phyloP scores from a whole-genome alignment of 2,797 vertebrate genomes.

The Gadopsis marmoratus region DNA sequence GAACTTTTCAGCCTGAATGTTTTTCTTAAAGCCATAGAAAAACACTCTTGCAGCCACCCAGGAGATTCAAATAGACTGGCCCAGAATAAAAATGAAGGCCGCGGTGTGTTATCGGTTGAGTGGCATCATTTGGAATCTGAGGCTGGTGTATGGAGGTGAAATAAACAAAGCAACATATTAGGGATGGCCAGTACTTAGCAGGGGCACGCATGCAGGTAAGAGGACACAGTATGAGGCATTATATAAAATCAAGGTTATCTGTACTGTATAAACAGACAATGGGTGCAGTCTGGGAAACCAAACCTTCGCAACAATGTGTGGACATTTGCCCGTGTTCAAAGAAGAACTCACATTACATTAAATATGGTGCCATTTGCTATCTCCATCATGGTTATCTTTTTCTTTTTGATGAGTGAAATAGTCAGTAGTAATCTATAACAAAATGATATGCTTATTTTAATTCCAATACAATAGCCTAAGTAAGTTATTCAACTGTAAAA shows the following conservation, averaged over 20 bases:
- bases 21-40: constrained; percentile 47
- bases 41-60: constrained; percentile 45
- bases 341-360: too few species aligned
- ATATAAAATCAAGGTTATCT: constrained; percentile 12
- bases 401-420: too few species aligned
- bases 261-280: constrained; percentile 14
- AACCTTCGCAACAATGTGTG: too few species aligned
- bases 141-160: constrained; percentile 39
- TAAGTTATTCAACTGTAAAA: too few species aligned
- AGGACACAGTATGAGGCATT: constrained; percentile 5
- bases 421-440: too few species aligned
- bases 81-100: constrained; percentile 65
- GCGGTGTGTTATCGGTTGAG: constrained; percentile 40
- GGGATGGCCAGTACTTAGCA: background rate
- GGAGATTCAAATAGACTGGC: constrained; percentile 54
- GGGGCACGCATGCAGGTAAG: constrained; percentile 9
- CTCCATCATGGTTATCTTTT: too few species aligned
- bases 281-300: background rate
- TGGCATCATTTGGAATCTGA: constrained; percentile 39
- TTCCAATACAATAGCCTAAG: too few species aligned
- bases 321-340: too few species aligned
- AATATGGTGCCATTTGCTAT: too few species aligned
- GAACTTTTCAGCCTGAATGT: constrained; percentile 45
- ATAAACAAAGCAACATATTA: constrained; percentile 40
- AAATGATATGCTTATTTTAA: too few species aligned